Evolutionary conservation across 2,113 vertebrate species (phyloP), one percentile per base, ranked within the genome.

Genomic region (Clinocottus analis): DNA sequence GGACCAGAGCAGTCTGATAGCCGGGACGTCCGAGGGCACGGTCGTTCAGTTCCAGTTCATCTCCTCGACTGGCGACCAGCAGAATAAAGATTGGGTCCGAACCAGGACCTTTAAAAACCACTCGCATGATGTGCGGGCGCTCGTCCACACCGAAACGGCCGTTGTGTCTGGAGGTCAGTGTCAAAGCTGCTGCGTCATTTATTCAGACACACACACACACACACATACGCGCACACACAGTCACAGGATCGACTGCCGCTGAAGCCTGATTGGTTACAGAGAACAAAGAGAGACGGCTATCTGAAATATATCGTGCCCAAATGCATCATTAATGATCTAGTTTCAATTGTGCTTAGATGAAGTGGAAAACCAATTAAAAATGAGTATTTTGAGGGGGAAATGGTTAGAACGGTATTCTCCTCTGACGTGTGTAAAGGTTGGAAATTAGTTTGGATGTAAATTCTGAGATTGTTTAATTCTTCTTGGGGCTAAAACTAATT

Each of bases 61-160:
- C 39, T 89, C 95, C 0, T 56, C 95, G 72, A 91, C 86, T 58
- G 62, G 94, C 67, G 94, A 72, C 14, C 91, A 94, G 77, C 82
- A 75, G 7, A 94, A 96, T 49, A 94, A 92, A 49, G 95, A 95
- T 75, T 99, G 98, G 98, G 93, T 98, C 77, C 86, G 94, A 65
- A 99, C 98, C 0, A 96, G 96, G 69, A 97, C 96, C 0, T 98
- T 99, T 79, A 97, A 96, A 84, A 94, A 96, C 87, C 97, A 99
- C 91, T 96, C 96, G 0, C 98, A 99, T 0, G 98, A 99, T 0
- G 97, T 99, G 74, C 92, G 96, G 27, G 93, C 96, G 0, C 95
- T 99, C 71, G 94, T 87, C 0, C 97, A 98, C 90, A 96, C 96
- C 12, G 91, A 94, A 0, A 96, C 90, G 0, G 95, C 96, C 0